phyloP scores from a whole-genome alignment of 2,888 invertebrate species.

The Pterostichus madidus region DNA sequence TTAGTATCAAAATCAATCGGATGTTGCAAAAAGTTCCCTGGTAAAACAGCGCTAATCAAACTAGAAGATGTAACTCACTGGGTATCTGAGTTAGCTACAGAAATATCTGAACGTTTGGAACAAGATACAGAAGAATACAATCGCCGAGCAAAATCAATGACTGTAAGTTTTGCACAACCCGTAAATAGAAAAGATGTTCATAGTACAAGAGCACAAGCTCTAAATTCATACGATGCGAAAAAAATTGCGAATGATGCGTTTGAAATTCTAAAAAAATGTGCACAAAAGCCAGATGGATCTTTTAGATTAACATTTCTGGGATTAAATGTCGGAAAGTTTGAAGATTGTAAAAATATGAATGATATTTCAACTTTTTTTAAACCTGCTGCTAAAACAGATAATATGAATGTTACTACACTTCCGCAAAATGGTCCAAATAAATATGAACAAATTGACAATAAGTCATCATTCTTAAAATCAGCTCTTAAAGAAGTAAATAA shows the following conservation, averaged over 20 bases:
- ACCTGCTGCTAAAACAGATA: conserved; percentile 70
- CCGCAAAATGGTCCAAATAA: no score
- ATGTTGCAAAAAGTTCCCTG: conserved; percentile 96
- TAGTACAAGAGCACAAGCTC: conserved; percentile 83
- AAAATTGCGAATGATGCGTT: conserved; percentile 84
- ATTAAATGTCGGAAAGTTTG: conserved; percentile 90
- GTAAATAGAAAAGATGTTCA: conserved; percentile 80
- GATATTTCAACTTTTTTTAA: conserved; percentile 82
- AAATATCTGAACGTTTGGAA: conserved; percentile 90
- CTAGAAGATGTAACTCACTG: conserved; percentile 86
- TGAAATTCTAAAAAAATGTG: conserved; percentile 82
- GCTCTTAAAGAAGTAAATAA: neutral
- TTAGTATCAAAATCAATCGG: conserved; percentile 96
- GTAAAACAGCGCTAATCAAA: conserved; percentile 85
- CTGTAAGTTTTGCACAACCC: conserved; percentile 84
- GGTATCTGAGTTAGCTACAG: conserved; percentile 88
- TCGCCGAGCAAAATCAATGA: conserved; percentile 88
- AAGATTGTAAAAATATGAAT: conserved; percentile 81
- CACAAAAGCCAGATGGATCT: conserved; percentile 72
- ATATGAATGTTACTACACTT: no score
- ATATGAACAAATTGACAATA: neutral
- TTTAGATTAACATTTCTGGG: conserved; percentile 84
- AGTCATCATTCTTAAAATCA: conserved; percentile 8
- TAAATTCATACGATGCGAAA: conserved; percentile 83
- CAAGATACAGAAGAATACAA: conserved; percentile 90